Percentiles rank a stretch among this genome's conserved stretches.
Conservation (phyloP, 2,113 vertebrate genomes). For the Dasyurus viverrinus region DNA sequence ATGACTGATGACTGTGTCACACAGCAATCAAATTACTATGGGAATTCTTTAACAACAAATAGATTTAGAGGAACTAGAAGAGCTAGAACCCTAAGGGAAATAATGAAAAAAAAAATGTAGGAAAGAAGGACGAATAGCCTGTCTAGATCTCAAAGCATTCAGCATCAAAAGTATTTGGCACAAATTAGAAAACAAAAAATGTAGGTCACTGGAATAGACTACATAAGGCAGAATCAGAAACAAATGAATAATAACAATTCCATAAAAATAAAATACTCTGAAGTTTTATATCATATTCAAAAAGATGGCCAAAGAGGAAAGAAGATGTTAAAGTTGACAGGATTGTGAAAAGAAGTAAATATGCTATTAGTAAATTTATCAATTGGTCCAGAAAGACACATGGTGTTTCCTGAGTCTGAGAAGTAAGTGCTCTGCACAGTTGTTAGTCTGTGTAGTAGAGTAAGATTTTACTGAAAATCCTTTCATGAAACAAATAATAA, state of each 20-base stretch:
- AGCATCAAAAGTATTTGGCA: background rate
- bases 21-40: background rate
- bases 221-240: background rate
- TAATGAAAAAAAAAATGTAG: background rate
- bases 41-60: background rate
- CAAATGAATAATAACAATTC: background rate
- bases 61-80: background rate
- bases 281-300: background rate
- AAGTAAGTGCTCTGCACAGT: no score
- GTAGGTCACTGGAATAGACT: background rate
- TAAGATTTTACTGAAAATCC: slow-evolving; percentile 23
- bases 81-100: background rate
- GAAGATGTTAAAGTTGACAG: background rate
- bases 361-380: background rate
- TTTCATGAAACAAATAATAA: slow-evolving; percentile 8
- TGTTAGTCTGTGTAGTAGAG: background rate
- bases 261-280: background rate
- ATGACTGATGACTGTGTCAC: no score
- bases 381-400: background rate
- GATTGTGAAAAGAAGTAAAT: slow-evolving; percentile 26
- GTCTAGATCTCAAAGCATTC: background rate
- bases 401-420: background rate
- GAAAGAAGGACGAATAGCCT: background rate
- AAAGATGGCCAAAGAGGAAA: background rate
- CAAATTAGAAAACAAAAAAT: background rate